phyloP scores from a whole-genome alignment of 2,797 vertebrate genomes.

The Meriones psammophilus region DNA sequence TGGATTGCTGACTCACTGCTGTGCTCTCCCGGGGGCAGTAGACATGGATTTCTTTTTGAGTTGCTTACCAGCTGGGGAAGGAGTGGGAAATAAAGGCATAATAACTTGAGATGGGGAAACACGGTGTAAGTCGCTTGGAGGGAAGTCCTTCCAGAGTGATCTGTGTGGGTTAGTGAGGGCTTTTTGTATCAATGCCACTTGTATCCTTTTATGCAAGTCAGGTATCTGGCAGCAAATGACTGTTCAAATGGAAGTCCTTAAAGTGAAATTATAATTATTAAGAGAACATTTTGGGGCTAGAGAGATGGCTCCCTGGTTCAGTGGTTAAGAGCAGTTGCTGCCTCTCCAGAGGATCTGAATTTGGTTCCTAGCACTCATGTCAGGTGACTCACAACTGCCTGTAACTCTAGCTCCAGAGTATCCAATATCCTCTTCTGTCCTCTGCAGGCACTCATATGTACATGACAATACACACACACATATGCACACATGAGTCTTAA shows the following conservation, averaged over 20 bases:
- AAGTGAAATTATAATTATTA: slow-evolving; percentile 46
- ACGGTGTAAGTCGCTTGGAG: slow-evolving; percentile 14
- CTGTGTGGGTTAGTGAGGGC: not conserved
- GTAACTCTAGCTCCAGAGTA: not conserved
- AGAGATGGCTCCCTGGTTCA: not conserved
- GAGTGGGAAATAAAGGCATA: not conserved
- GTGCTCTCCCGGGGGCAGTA: not conserved
- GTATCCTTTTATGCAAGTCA: not conserved
- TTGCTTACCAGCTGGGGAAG: slow-evolving; percentile 56
- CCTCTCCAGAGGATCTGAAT: not conserved
- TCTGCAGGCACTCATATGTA: not conserved
- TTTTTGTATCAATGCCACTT: slow-evolving; percentile 11
- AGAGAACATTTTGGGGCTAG: not conserved
- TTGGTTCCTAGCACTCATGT: not conserved
- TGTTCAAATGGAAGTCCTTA: slow-evolving; percentile 59
- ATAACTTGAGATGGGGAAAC: slow-evolving; percentile 8
- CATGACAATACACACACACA: not conserved
- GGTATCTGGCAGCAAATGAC: slow-evolving; percentile 21
- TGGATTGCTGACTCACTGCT: slow-evolving; percentile 33
- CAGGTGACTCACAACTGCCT: not conserved
- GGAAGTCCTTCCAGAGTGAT: not conserved
- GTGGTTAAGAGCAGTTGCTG: too few species aligned
- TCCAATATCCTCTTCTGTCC: not conserved
- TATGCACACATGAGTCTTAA: too few species aligned
- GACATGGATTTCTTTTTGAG: slow-evolving; percentile 48